Base-by-base conservation (phyloP, 2,888 invertebrate species). In the Dryobotodes eremita region DNA sequence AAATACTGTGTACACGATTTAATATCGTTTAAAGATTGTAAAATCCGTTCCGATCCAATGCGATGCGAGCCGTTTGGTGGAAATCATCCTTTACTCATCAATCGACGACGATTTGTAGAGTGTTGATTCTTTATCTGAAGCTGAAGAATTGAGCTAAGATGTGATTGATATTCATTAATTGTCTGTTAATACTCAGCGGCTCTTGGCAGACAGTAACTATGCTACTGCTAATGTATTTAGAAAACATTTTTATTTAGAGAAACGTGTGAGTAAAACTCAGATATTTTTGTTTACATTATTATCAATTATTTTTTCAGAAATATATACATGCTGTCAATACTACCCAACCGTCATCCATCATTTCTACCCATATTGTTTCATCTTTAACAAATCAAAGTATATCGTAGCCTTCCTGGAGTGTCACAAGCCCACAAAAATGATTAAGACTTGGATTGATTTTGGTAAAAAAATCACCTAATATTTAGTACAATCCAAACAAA, bases 61-160 rank as follows among this genome's bases (percentile, higher is more conserved):
- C 31, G 31, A 36, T 36, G 31, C 31, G 31, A 36, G 31, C 31
- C 31, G 31, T 36, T 36, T 36, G 31, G 31, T 36, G 31, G 31
- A 36, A 36, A 36, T 36, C 31, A 36, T 36, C 3, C 31, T 36
- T 36, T 46, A 71, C 64, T 70, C 74, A 61, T 78, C 75, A 73
- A 80, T 77, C 65, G 23, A 71, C 7, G 20, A 65, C 20, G 13
- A 62, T 53, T 74, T 57, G 26, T 46, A 50, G 59, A 71, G 46
- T 62, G 57, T 84, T 65, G 31, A 68, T 69, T 36, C 20, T 81
- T 36, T 85, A 53, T 31, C 46, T 81, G 57, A 73, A 75, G 57
- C 70, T 79, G 36, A 80, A 71, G 50, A 69, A 83, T 76, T 62
- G 57, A 69, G 17, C 11, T 26, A 15, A 48, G 46, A 55, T 75